Conservation (phyloP, 2,888 invertebrate genomes). For the Pherbina coryleti region DNA sequence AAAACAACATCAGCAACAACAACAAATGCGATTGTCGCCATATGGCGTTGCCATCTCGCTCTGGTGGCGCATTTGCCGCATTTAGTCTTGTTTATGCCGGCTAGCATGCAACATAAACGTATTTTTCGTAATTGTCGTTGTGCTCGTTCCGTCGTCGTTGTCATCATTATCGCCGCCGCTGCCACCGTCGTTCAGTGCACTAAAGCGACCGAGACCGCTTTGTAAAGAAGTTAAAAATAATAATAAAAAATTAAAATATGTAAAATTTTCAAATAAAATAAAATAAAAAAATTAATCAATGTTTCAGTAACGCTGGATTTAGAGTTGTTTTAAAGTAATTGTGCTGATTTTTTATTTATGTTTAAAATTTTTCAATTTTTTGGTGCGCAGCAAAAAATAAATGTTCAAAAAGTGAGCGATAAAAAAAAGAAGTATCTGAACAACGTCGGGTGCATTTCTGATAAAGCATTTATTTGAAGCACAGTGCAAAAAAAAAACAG, state of each 20-base stretch:
- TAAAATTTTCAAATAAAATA: no score
- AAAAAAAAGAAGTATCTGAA: no score
- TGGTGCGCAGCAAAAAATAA: no score
- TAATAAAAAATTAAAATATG: background rate
- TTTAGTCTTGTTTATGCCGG: constrained; percentile 64
- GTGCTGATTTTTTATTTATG: no score
- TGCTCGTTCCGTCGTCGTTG: constrained; percentile 39
- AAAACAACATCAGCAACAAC: constrained; percentile 31
- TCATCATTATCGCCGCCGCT: constrained; percentile 37
- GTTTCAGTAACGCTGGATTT: background rate
- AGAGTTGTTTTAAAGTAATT: background rate
- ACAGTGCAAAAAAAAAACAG: no score
- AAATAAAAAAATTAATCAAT: background rate
- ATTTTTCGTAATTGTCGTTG: constrained; percentile 45
- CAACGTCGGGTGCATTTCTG: no score
- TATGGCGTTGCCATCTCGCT: constrained; percentile 47
- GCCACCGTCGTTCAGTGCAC: constrained; percentile 33
- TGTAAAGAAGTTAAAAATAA: background rate
- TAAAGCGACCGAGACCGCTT: background rate
- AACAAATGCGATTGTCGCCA: constrained; percentile 33
- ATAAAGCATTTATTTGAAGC: no score
- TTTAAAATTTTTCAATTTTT: no score
- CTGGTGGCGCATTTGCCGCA: constrained; percentile 51
- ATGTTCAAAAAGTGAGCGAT: no score
- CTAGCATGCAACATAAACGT: constrained; percentile 59